These are phyloP conservation scores for Otis tarda DNA, from an alignment of 2,113 vertebrate genomes.

Conservation along the genomic window DNA sequence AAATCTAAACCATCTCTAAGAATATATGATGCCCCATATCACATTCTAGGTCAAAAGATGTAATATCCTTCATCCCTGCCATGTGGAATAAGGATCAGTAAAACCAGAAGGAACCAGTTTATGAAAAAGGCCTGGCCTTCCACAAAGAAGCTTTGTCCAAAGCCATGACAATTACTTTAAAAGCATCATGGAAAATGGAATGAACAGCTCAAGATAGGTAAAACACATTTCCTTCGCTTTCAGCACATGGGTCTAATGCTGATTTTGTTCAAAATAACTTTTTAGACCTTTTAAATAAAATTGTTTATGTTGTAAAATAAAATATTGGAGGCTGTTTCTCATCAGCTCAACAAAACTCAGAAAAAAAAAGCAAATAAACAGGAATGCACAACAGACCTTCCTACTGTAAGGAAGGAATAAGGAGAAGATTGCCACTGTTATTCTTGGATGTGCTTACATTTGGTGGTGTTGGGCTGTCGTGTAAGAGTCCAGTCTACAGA, in stretches of 20 bases:
- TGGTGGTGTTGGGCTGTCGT: neutral
- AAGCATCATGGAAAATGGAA: neutral
- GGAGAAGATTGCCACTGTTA: neutral
- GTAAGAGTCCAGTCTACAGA: neutral
- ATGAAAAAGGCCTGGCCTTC: neutral
- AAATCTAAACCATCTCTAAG: neutral
- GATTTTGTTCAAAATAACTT: neutral
- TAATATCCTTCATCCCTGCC: neutral
- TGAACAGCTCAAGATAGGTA: neutral
- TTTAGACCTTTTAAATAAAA: neutral
- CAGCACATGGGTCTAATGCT: accelerated
- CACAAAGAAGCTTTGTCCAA: neutral
- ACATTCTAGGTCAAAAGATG: neutral
- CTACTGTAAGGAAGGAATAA: neutral
- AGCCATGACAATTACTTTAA: neutral
- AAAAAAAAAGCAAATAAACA: neutral
- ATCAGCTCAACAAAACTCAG: neutral
- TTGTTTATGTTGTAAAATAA: neutral
- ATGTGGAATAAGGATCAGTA: neutral
- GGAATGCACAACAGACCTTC: neutral
- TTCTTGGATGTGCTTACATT: neutral
- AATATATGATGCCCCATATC: neutral
- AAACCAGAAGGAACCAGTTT: neutral
- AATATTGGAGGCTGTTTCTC: neutral
- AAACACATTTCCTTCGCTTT: neutral